Evolutionary conservation across 1,140 invertebrate genomes (phyloP), one percentile per base, ranked within the genome.

Genomic region (Drosophila paulistorum): DNA sequence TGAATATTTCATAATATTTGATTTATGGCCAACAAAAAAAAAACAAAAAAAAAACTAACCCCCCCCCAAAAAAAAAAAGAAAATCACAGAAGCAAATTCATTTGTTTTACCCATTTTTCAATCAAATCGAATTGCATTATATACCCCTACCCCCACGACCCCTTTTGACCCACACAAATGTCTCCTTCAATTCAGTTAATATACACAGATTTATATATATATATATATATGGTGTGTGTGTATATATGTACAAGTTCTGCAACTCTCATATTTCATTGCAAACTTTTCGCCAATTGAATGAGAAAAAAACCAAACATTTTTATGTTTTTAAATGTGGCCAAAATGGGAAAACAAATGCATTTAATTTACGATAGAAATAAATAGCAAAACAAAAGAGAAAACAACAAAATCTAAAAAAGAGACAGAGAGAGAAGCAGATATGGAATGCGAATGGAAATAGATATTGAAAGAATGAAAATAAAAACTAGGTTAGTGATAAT

Each of bases 401-500:
- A 33, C 14, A 58, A 9, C 51, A 1, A 17, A 11, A 6, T 5
- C 11, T 11, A 45, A 14, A 45, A 14, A 45, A 45, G 2, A 17
- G 7, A 17, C 14, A 48, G 45, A 51, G n/a, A 30, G 23, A 11
- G 30, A 37, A 30, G 26, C 30, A 62, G 3, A 61, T 48, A 45
- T 33, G 45, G 33, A n/a, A 57, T 33, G 20, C 54, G 11, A 26
- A n/a, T 3, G 14, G 23, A 26, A 26, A 26, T 26, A 2, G 23
- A 26, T 26, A 26, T 26, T 26, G 23, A 33, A 62, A 45, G 30
- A 33, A 57, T 35, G 35, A n/a, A 42, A 42, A 57, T 20, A 54
- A 61, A 68, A 81, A 51, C 66, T 87, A 87, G 83, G 83, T 87
- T 87, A 87, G 83, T 87, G 83, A 87, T 87, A 89, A 87, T 79